phyloP scores from a whole-genome alignment of 2,797 vertebrate genomes.

The Aselliscus stoliczkanus region DNA sequence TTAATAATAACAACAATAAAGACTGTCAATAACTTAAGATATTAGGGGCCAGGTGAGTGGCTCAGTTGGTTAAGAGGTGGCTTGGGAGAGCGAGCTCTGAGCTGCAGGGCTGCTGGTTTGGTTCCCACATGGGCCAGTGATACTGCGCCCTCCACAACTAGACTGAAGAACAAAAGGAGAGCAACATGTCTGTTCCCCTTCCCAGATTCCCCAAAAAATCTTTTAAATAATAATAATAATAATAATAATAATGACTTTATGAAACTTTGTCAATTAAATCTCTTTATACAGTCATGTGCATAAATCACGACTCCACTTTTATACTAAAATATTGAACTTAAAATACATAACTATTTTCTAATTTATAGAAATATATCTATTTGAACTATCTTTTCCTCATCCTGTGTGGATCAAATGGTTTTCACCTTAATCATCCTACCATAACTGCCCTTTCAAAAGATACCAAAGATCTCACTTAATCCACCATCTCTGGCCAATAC shows the following conservation, averaged over 20 bases:
- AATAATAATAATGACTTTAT: no score
- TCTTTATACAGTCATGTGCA: neutral
- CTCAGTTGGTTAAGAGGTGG: no score
- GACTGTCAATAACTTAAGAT: neutral
- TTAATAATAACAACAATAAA: neutral
- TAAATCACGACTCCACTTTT: neutral
- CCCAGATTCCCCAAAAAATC: no score
- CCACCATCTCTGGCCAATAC: neutral
- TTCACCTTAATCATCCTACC: neutral
- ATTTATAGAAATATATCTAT: neutral
- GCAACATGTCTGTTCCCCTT: no score
- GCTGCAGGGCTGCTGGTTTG: no score
- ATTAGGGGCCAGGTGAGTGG: no score
- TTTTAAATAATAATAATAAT: no score
- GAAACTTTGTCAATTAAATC: neutral
- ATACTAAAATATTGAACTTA: neutral
- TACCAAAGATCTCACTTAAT: neutral
- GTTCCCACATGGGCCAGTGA: no score
- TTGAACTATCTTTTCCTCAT: neutral
- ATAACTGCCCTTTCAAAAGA: neutral
- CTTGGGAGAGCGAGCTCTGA: no score
- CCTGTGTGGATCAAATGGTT: neutral
- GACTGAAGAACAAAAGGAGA: no score
- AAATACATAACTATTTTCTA: neutral
- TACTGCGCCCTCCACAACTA: no score